Conservation (phyloP, 1,140 invertebrate genomes). For the Scaptomyza pallida region DNA sequence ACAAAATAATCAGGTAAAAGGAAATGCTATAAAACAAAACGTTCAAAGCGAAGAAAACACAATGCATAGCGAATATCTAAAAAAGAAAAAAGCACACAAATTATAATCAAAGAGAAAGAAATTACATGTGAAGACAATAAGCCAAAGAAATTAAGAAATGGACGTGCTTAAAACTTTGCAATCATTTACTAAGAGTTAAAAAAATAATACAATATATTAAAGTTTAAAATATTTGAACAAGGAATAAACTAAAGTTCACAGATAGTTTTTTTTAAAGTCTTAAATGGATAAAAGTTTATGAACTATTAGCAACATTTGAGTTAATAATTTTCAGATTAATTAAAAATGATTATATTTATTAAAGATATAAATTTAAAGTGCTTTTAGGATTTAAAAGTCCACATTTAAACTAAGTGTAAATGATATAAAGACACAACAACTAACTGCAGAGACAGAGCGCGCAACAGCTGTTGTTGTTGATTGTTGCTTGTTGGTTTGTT, state of each 20-base stretch:
- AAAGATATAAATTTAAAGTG: no score
- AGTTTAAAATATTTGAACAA: not conserved
- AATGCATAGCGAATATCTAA: conserved; percentile 49
- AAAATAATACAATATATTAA: not conserved
- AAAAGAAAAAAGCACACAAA: conserved; percentile 46
- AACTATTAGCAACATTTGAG: no score
- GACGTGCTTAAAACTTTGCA: conserved; percentile 1
- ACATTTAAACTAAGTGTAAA: conserved; percentile 45
- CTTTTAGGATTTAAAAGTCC: conserved; percentile 2
- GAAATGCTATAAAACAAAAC: conserved; percentile 34
- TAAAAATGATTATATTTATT: no score
- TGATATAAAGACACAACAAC: conserved; percentile 57
- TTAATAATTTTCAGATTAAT: no score
- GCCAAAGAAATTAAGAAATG: conserved; percentile 26
- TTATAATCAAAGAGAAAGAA: conserved; percentile 57
- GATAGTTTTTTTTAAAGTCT: no score
- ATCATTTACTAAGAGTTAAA: conserved; percentile 32
- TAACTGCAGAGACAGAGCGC: conserved; percentile 1
- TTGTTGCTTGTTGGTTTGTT: conserved; percentile 1
- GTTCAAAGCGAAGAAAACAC: conserved; percentile 33
- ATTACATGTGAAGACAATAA: conserved; percentile 41
- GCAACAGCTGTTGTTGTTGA: conserved; percentile 45
- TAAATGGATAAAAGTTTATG: no score
- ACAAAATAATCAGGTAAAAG: conserved; percentile 34
- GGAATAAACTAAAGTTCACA: no score